These are phyloP conservation scores for Atractosteus spatula DNA, from an alignment of 2,113 vertebrate genomes.

Conservation along the genomic window DNA sequence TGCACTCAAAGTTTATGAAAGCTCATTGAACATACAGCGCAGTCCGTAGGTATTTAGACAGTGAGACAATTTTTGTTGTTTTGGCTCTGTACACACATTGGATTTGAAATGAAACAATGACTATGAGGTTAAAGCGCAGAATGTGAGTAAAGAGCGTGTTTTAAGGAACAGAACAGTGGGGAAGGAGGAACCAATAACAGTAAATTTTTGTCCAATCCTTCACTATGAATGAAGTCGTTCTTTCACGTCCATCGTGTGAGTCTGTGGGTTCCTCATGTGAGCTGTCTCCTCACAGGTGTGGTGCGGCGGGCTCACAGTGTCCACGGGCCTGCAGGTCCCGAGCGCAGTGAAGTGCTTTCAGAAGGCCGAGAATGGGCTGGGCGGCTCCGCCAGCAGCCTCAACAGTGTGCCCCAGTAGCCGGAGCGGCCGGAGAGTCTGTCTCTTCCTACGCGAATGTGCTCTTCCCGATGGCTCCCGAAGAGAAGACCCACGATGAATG, in stretches of 20 bases:
- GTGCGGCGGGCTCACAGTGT: slow-evolving; percentile 83
- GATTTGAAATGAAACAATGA: too few species aligned
- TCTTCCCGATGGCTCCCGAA: background rate
- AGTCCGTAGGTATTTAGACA: too few species aligned
- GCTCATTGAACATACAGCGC: too few species aligned
- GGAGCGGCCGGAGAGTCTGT: background rate
- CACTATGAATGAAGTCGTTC: too few species aligned
- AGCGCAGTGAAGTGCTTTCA: slow-evolving; percentile 79
- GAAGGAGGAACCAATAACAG: too few species aligned
- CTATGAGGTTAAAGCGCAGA: too few species aligned
- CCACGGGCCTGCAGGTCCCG: slow-evolving; percentile 86
- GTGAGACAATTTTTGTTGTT: too few species aligned
- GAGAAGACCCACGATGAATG: background rate
- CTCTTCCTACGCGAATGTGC: slow-evolving; percentile 8
- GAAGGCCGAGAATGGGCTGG: slow-evolving; percentile 73
- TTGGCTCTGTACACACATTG: too few species aligned
- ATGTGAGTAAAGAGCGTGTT: too few species aligned
- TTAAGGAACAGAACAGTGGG: too few species aligned
- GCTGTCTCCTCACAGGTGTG: slow-evolving; percentile 69
- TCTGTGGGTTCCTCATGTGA: slow-evolving; percentile 6
- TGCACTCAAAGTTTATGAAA: too few species aligned
- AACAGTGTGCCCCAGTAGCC: slow-evolving; percentile 70
- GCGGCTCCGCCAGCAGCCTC: slow-evolving; percentile 70
- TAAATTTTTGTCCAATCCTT: too few species aligned
- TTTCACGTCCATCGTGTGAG: background rate